Conservation (phyloP, 1,140 invertebrate genomes). For the Pollicipes pollicipes region DNA sequence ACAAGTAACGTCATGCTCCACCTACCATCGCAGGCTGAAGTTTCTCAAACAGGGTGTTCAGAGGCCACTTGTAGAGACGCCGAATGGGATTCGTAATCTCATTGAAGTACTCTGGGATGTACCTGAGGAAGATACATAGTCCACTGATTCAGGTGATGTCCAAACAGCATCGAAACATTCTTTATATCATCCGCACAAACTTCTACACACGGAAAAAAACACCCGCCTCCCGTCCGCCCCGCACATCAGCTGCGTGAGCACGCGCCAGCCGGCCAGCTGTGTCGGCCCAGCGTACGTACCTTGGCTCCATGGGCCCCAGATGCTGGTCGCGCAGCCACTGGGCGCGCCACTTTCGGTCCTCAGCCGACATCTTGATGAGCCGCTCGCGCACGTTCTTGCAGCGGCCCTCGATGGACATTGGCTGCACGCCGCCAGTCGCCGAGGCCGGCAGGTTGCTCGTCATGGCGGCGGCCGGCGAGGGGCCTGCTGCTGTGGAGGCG, state of each 20-base stretch:
- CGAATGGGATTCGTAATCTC: neutral
- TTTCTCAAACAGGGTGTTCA: neutral
- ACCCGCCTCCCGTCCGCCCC: too few relatives aligned
- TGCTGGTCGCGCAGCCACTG: neutral
- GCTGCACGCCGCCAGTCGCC: neutral
- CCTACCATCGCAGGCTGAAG: neutral
- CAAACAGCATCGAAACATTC: too few relatives aligned
- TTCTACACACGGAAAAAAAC: too few relatives aligned
- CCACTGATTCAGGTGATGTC: too few relatives aligned
- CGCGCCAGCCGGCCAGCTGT: too few relatives aligned
- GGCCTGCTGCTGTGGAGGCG: too few relatives aligned
- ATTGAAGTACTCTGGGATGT: neutral
- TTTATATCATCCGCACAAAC: too few relatives aligned
- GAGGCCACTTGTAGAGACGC: neutral
- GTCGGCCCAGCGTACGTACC: neutral
- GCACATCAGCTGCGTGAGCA: too few relatives aligned
- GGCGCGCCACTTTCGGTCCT: neutral
- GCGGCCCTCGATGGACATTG: neutral
- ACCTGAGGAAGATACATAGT: neutral
- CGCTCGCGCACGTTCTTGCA: slow-evolving; percentile 3
- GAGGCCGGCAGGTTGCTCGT: neutral
- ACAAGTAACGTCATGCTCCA: too few relatives aligned
- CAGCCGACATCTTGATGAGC: neutral
- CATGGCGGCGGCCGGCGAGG: too few relatives aligned
- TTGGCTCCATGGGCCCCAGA: neutral